Base-by-base conservation (phyloP, 2,888 invertebrate genomes). In the Cyclophora punctaria region DNA sequence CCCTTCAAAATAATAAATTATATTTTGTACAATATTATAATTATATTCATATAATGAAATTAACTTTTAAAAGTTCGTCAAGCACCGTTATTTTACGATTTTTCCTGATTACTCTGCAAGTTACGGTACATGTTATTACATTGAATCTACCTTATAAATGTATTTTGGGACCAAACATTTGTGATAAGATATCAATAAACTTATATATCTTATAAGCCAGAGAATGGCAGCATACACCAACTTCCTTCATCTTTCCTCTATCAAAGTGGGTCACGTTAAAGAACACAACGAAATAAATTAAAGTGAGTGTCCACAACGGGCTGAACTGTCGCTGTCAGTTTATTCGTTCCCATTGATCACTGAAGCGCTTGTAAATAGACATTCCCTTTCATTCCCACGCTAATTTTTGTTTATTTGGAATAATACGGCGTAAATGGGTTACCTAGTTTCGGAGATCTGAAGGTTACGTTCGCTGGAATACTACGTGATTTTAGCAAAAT, bases 281-380 rank as follows among this genome's bases (percentile, higher is more conserved):
- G 73, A 82, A 77, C 78, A 76, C 73, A 69, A 63, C 66, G 73
- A 73, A 77, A 80, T 77, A 78, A 78, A 78, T 83, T 78, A 79
- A 73, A 67, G 65, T 62, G 66, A 61, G 37, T 67, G 61, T 61
- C 62, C 60, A 67, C 69, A 63, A 62, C 54, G 52, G 47, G 7
- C 50, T 48, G 20, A 55, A 46, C 48, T 52, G 47, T 33, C 35
- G 46, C 45, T 51, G 53, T 53, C 50, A 48, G 59, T 55, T 57
- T 59, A 68, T 67, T 67, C 62, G 57, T 62, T 59, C 58, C 44
- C 34, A 43, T 53, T 53, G 54, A 51, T 59, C 57, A 53, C 49
- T 47, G 54, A 57, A 20, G 20, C 49, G 49, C 47, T 56, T 52
- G 53, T 48, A 51, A 46, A 52, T 50, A 53, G 49, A 42, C 52